Conservation (phyloP, 2,113 vertebrate species). For the Fulica atra region DNA sequence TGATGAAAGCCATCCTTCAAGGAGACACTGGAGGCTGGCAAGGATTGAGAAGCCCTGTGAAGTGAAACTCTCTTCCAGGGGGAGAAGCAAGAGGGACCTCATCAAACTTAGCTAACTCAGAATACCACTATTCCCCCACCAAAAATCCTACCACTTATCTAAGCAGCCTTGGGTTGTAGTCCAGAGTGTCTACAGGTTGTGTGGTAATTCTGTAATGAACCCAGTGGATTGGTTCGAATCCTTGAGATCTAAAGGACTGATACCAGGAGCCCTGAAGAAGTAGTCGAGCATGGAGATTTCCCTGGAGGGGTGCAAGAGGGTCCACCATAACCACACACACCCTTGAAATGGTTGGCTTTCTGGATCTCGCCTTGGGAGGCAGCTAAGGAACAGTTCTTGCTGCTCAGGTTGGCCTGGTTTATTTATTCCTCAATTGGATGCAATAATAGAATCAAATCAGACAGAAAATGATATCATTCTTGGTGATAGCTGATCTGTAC, state of each 20-base stretch:
- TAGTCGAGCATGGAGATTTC: too few species aligned
- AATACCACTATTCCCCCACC: background rate
- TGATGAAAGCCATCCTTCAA: background rate
- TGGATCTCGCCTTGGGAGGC: too few species aligned
- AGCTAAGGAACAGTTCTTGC: too few species aligned
- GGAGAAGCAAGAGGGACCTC: background rate
- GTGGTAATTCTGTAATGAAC: background rate
- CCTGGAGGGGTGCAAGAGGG: too few species aligned
- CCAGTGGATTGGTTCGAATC: background rate
- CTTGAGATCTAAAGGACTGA: background rate
- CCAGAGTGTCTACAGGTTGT: background rate
- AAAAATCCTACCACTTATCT: background rate
- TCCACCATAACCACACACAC: too few species aligned
- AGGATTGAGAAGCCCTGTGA: background rate
- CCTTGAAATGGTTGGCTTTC: too few species aligned
- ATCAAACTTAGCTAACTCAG: background rate
- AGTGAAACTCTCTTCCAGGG: background rate
- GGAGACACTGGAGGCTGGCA: background rate
- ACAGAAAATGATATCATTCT: background rate
- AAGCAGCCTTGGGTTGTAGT: background rate
- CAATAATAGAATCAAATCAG: background rate
- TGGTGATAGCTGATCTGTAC: background rate
- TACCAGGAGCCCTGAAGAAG: too few species aligned
- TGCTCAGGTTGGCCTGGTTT: too few species aligned
- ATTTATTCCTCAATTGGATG: too few species aligned